These are phyloP conservation scores for Cephalopholis sonnerati DNA, from an alignment of 2,113 vertebrate species.

Conservation along the genomic window DNA sequence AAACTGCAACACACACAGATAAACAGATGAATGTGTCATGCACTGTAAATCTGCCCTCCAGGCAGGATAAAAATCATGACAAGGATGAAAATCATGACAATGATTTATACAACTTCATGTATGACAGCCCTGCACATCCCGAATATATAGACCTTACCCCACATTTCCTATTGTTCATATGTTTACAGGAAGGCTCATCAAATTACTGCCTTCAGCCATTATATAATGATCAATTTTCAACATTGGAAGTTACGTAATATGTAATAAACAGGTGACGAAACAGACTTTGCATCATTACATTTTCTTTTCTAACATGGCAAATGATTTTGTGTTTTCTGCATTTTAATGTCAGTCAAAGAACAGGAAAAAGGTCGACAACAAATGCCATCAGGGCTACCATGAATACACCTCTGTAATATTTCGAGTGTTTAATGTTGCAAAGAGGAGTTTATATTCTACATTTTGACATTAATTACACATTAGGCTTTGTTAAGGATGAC, in stretches of 20 bases:
- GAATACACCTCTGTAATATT: not conserved
- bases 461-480: too few relatives aligned
- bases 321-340: not conserved
- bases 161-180: not conserved
- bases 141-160: not conserved
- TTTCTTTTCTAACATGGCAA: not conserved
- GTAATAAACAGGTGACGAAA: too few relatives aligned
- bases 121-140: not conserved
- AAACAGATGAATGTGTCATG: not conserved
- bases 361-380: not conserved
- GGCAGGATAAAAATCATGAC: too few relatives aligned
- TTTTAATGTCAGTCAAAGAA: not conserved
- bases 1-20: slow-evolving; percentile 85
- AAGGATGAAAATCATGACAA: not conserved
- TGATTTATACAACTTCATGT: not conserved
- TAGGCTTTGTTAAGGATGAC: too few relatives aligned
- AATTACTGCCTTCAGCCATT: not conserved
- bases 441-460: too few relatives aligned
- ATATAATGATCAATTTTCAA: not conserved
- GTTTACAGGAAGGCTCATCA: not conserved
- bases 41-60: not conserved
- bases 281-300: not conserved
- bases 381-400: not conserved
- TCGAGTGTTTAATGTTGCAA: too few relatives aligned
- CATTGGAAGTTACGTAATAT: not conserved